Base-by-base conservation (phyloP, 1,140 invertebrate species). In the Vanessa tameamea region DNA sequence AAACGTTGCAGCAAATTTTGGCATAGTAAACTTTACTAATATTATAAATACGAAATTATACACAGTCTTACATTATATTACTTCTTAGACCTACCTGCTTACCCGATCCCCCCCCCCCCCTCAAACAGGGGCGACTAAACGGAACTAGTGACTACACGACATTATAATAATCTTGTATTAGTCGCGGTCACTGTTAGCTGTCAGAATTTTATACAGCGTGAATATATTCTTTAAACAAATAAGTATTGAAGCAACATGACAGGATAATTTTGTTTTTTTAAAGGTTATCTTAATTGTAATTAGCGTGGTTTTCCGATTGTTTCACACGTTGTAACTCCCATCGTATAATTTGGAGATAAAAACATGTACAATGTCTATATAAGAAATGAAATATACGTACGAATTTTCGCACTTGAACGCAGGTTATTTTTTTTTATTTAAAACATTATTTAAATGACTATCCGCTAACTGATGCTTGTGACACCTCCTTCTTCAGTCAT, bases 231-330 rank as follows among this genome's bases (percentile, higher is more conserved):
- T 57, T 23, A 23, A 57, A 57, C 53, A 23, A 57, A 57, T 57
- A 57, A 57, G 53, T 64, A 75, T 71, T 69, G 68, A 69, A 75
- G 23, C 50, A 78, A 80, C 69, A 81, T 76, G 72, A 81, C 77
- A 74, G 55, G 53, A 75, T 67, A 64, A 78, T 75, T 74, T 75
- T 74, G 75, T 72, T 75, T 65, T 64, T 75, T 63, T 47, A 64
- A 67, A 68, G 53, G 47, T 70, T 73, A 73, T 69, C 53, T 72
- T 74, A 66, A 71, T 47, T 50, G 66, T 76, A 81, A 81, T 77
- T 75, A 76, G 47, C 72, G 37, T 71, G 47, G 20, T 48, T 71
- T 71, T 73, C 51, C 65, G 66, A 69, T 74, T 77, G 75, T 72
- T 75, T 80, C 68, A 77, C 70, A 77, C 72, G 70, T 78, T 70